These are phyloP conservation scores for Strigamia maritima DNA, from an alignment of 2,888 invertebrate genomes.

Conservation along the genomic window DNA sequence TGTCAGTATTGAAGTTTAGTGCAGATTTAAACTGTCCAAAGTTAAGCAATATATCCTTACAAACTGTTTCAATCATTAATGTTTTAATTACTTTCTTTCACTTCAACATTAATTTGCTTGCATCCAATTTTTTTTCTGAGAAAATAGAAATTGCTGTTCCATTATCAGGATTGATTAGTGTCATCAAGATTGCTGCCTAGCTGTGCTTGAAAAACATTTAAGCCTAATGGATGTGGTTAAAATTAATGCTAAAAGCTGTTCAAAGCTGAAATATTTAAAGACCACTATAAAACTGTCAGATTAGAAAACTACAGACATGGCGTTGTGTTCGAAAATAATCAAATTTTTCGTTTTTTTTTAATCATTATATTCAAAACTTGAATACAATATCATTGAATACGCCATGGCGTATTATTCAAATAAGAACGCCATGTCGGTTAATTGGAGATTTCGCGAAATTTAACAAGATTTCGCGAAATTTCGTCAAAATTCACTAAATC, in stretches of 20 bases:
- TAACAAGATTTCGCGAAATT: too few species aligned
- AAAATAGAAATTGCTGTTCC: neutral
- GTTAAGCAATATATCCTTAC: too few species aligned
- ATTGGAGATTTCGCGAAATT: too few species aligned
- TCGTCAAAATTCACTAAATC: too few species aligned
- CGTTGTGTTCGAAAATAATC: too few species aligned
- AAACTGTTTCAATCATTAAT: neutral
- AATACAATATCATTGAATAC: too few species aligned
- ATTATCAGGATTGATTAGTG: neutral
- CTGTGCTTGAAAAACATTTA: neutral
- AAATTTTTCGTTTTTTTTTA: too few species aligned
- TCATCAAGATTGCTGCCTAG: neutral
- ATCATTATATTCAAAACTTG: too few species aligned
- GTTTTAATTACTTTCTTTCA: neutral
- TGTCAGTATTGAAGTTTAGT: neutral
- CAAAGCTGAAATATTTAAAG: neutral
- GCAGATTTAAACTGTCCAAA: neutral
- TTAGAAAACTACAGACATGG: neutral
- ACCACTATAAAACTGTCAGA: neutral
- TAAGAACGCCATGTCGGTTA: too few species aligned
- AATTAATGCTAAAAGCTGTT: neutral
- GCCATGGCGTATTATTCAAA: too few species aligned
- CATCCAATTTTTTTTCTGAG: neutral
- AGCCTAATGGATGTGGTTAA: neutral
- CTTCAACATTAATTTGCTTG: neutral